Conservation (phyloP, 2,113 vertebrate species). For the Pipra filicauda region DNA sequence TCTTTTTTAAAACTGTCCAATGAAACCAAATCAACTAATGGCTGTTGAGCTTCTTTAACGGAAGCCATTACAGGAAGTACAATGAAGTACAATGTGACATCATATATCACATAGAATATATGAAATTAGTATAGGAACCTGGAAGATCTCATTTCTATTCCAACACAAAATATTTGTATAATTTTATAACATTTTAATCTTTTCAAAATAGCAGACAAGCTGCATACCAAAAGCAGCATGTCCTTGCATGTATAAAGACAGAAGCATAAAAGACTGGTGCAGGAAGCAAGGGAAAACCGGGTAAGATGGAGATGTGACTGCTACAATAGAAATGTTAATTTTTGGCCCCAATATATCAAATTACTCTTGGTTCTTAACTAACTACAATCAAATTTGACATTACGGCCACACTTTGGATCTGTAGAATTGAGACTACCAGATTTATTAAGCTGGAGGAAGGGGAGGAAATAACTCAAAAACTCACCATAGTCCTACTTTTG, state of each 20-base stretch:
- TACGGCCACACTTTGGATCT: not conserved
- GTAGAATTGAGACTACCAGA: not conserved
- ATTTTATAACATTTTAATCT: not conserved
- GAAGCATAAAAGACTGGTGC: not conserved
- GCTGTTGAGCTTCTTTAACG: not conserved
- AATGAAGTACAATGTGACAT: not conserved
- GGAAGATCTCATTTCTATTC: not conserved
- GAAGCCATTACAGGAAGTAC: not conserved
- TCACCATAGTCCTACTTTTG: conserved; percentile 9
- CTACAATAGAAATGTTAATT: not conserved
- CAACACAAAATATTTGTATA: not conserved
- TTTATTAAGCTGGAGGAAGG: not conserved
- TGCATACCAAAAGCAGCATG: not conserved
- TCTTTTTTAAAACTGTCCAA: not conserved
- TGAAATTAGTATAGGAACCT: not conserved
- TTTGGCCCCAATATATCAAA: not conserved
- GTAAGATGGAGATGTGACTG: not conserved
- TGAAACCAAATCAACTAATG: not conserved
- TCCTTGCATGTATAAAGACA: not conserved
- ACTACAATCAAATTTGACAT: not conserved
- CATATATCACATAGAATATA: not conserved
- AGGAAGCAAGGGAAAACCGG: not conserved
- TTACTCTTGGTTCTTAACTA: not conserved
- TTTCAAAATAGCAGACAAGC: not conserved
- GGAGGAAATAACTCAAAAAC: conserved; percentile 6